Evolutionary conservation across 2,113 vertebrate genomes (phyloP), one percentile per base, ranked within the genome.

Genomic region (Sapayoa aenigma): DNA sequence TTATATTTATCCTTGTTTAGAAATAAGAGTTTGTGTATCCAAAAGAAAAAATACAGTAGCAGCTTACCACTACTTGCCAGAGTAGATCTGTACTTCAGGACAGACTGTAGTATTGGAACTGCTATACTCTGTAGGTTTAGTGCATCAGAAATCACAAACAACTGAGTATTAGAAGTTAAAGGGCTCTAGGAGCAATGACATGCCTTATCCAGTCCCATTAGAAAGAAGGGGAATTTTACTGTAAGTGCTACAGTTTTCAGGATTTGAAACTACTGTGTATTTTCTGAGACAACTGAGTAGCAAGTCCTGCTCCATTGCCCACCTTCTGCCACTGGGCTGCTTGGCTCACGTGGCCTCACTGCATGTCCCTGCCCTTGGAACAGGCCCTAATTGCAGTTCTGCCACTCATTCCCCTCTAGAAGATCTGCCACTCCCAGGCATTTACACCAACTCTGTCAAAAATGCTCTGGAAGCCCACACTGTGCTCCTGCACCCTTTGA

Each of bases 391-490:
- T 3, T 11, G 5, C 17, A 2, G 28, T 9, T 3, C 16, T 66
- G 67, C 21, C 12, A 2, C 42, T 62, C 9, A 2, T 31, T 56
- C 33, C 4, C 4, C 21, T 58, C 31, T 6, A 12, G 31, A 46
- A 74, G n/a, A 35, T 7, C 37, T 1, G 1, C 14, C 16, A 12
- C 10, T 28, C 50, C 44, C 3, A 5, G 27, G n/a, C 14, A 6
- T 24, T 39, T 30, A 25, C 41, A 37, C 21, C 5, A 21, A 28
- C 10, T 42, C 42, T 35, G 22, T 18, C 33, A 9, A 12, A 65
- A 81, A 15, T 16, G 27, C 33, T n/a, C 14, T 0, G 0, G 37
- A 11, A 17, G 35, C 6, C 8, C 19, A 41, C 1, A 1, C 0
- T 4, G 3, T 8, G 3, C 39, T 90, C 39, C 75, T 0, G 0